Percentiles rank a stretch among this genome's conserved stretches.
These are phyloP conservation scores for Ptiloglossa arizonensis DNA, from an alignment of 1,140 invertebrate genomes.

Conservation along the genomic window DNA sequence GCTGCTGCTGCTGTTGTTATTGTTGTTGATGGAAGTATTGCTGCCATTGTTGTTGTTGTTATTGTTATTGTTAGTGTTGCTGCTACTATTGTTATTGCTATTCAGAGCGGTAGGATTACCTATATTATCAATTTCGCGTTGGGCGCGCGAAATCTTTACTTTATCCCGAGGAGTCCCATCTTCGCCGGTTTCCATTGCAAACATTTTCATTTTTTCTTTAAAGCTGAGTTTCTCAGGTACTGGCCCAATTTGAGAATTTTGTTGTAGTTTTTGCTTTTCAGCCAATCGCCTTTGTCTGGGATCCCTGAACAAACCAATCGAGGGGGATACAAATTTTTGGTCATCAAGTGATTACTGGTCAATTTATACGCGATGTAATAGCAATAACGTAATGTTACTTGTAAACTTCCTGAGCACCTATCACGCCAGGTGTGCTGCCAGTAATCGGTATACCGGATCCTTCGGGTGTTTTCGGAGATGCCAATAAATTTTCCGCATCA, in stretches of 20 bases:
- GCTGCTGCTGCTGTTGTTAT: no score
- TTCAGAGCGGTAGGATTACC: conserved; percentile 80
- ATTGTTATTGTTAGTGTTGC: conserved; percentile 28
- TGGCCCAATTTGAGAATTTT: conserved; percentile 84
- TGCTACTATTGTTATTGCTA: conserved; percentile 67
- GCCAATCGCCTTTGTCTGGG: conserved; percentile 90
- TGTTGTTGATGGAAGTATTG: conserved; percentile 31
- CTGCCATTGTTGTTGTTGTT: conserved; percentile 12
- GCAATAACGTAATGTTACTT: conserved; percentile 82
- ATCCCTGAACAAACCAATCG: conserved; percentile 84
- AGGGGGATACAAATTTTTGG: neutral
- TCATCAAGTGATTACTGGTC: neutral
- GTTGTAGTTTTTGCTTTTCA: conserved; percentile 87
- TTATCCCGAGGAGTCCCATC: conserved; percentile 93
- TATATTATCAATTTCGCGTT: conserved; percentile 93
- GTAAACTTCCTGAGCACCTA: conserved; percentile 96
- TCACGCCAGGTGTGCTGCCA: conserved; percentile 92
- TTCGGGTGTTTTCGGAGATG: conserved; percentile 87
- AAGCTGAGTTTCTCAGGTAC: conserved; percentile 95
- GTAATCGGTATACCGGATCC: conserved; percentile 82
- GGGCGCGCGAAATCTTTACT: conserved; percentile 95
- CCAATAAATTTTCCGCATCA: conserved; percentile 89
- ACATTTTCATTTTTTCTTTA: conserved; percentile 99
- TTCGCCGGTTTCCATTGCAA: conserved; percentile 95
- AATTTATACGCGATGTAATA: neutral